Evolutionary conservation across 1,140 invertebrate species (phyloP), one percentile per base, ranked within the genome.

Genomic region (Drosophila bocki): DNA sequence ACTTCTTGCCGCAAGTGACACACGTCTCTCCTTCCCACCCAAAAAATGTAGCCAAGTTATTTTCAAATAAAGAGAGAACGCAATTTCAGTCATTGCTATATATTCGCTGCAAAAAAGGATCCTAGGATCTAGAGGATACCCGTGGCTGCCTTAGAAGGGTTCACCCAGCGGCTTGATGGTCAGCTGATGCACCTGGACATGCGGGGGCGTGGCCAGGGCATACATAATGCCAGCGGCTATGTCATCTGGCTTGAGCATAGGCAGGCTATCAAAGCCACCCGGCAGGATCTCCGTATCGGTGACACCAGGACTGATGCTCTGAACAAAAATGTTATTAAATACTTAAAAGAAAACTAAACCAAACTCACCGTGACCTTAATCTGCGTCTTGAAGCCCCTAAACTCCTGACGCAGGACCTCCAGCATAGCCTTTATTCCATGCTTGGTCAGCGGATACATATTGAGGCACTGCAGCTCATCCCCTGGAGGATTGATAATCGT

Each of bases 361-460:
- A 1, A 4, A 81, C 91, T 92, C 91, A 95, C 94, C 44, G 95
- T 94, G 3, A 96, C 93, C 91, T 94, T 94, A 53, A 96, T 95
- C 47, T 94, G 93, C 19, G 93, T 94, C 33, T 94, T 94, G 11
- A 93, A 67, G 3, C 91, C 93, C 1, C 91, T 75, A 3, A 96
- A 81, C 86, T 96, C 95, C 48, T 93, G 93, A 50, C 95, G 93
- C 8, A 95, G 75, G 0, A 94, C 93, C 80, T 96, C 95, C 0
- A 94, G 94, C 4, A 96, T 77, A 3, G 94, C 94, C 3, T 93
- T 94, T 0, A 96, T 93, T 13, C 94, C 94, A 81, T 93, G 93
- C 91, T 96, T 96, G 2, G 95, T 94, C 3, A 94, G 93, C 9
- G 94, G 80, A 87, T 96, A 95, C 79, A 91, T 91, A 26, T 91